Conservation (phyloP, 2,888 invertebrate species). For the Drosophila sordidapex region DNA sequence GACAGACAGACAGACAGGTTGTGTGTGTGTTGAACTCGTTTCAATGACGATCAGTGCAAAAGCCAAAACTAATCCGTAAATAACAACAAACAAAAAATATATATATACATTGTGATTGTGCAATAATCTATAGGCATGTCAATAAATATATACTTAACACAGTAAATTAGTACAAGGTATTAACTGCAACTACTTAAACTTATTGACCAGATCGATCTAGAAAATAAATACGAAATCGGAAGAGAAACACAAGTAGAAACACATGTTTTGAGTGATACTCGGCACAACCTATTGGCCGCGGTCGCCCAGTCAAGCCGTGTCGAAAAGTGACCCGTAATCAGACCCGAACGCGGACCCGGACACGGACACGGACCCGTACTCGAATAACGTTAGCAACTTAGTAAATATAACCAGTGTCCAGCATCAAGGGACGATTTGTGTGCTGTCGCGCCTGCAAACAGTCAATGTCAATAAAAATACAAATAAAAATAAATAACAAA, state of each 20-base stretch:
- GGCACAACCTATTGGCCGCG: constrained; percentile 23
- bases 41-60: constrained; percentile 48
- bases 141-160: constrained; percentile 10
- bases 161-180: constrained; percentile 2
- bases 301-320: constrained; percentile 19
- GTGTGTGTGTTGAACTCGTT: constrained; percentile 61
- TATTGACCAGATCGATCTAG: not conserved
- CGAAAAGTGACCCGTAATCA: constrained; percentile 31
- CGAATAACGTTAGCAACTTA: constrained; percentile 14
- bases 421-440: constrained; percentile 55
- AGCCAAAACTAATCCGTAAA: constrained; percentile 20
- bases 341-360: constrained; percentile 6
- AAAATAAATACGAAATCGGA: constrained; percentile 1
- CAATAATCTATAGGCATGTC: constrained; percentile 25
- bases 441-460: constrained; percentile 37
- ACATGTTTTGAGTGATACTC: constrained; percentile 32
- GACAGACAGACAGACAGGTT: constrained; percentile 6
- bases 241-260: constrained; percentile 40
- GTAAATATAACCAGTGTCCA: constrained; percentile 42
- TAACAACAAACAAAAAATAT: constrained; percentile 8
- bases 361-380: constrained; percentile 13
- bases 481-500: constrained; percentile 21
- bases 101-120: constrained; percentile 17
- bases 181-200: not conserved
- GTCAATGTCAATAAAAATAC: constrained; percentile 64